Evolutionary conservation across 2,888 invertebrate species (phyloP).

Genomic region (Mesorhabditis belari): DNA sequence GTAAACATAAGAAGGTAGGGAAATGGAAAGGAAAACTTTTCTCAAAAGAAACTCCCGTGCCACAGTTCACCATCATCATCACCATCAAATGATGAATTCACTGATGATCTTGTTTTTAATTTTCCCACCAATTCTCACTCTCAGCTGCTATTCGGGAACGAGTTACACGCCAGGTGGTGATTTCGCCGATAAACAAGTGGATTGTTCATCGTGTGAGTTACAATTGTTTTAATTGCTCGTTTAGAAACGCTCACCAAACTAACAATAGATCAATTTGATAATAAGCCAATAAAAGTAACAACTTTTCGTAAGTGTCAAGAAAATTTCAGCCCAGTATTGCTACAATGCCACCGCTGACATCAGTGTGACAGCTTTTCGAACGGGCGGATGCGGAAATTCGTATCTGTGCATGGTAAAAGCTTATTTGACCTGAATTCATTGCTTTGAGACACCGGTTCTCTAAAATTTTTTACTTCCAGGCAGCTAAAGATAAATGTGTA

Average conservation of each 20-base stretch:
- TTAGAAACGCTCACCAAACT: too few species aligned
- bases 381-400: not conserved
- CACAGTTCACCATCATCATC: too few species aligned
- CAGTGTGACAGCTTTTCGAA: not conserved
- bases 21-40: too few species aligned
- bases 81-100: too few species aligned
- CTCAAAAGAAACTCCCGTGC: too few species aligned
- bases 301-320: not conserved
- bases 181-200: not conserved
- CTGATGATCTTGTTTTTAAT: not conserved
- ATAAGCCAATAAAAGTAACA: too few species aligned
- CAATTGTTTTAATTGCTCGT: not conserved
- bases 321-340: not conserved
- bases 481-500: not conserved
- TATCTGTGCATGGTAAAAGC: not conserved
- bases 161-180: not conserved
- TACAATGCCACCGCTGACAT: not conserved
- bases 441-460: too few species aligned
- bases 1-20: too few species aligned
- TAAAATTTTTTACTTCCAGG: too few species aligned
- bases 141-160: not conserved
- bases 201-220: not conserved
- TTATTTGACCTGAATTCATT: too few species aligned
- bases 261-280: too few species aligned
- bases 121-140: not conserved